Evolutionary conservation across 2,888 invertebrate genomes (phyloP), one percentile per base, ranked within the genome.

Genomic region (Mythimna ferrago): DNA sequence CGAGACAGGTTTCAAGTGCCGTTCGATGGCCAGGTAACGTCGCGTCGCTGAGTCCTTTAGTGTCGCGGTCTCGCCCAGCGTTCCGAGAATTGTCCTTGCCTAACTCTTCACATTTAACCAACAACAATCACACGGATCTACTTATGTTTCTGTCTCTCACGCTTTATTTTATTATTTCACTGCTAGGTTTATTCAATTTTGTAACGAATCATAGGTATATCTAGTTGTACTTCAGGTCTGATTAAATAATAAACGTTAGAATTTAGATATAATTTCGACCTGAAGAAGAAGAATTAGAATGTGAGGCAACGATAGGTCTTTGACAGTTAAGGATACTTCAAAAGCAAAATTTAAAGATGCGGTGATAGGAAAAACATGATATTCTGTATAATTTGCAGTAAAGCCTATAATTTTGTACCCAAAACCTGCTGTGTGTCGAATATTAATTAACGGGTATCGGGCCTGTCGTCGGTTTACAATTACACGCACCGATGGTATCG

Each of bases 1-100:
- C 94, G 95, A 94, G 96, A 96, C 96, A 93, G 96, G 96, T 96
- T 96, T 96, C 91, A 92, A 96, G 96, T 94, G 94, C 93, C 93
- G 94, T 93, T 93, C 93, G 93, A 92, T 89, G 93, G 92, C 88
- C 94, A 93, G 93, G 93, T 92, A 92, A 90, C 91, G 90, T 88
- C 90, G 90, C 89, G 86, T 83, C 76, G 89, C 88, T 88, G 90
- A 90, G 90, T 91, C 93, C 94, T 94, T 93, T 91, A 92, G 90
- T 91, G 90, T 90, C 91, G 93, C 87, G 90, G 90, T 90, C 92
- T 92, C 91, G 93, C 86, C 90, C 89, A 88, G 89, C 88, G 91
- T 96, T 96, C 96, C 91, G 88, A 95, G 96, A 96, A 96, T 93
- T 92, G 92, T 93, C 94, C 95, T 95, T 92, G 91, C 90, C 84